Conservation (phyloP, 2,888 invertebrate genomes). For the Agriotes lineatus region DNA sequence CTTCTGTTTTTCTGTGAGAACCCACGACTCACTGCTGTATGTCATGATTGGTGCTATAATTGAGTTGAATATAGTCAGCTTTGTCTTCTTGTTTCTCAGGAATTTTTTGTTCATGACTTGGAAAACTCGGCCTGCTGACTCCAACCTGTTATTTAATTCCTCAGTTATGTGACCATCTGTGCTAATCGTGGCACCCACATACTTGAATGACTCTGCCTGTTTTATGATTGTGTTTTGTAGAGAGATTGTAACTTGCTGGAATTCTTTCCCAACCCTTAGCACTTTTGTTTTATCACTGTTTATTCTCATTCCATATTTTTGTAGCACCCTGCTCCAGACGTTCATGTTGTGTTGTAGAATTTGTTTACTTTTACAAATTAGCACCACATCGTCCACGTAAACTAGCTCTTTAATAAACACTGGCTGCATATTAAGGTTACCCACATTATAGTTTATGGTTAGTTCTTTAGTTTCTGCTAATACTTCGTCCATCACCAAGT, state of each 20-base stretch:
- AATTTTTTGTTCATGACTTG: background rate
- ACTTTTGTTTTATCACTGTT: no score
- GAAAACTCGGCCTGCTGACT: background rate
- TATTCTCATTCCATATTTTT: no score
- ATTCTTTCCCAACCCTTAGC: no score
- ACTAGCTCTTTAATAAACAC: background rate
- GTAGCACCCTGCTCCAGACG: no score
- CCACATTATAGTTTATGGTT: no score
- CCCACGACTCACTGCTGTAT: background rate
- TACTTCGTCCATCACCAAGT: background rate
- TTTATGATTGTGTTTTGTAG: background rate
- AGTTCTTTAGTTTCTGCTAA: no score
- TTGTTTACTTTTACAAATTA: background rate
- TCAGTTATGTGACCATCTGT: background rate
- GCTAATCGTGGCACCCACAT: background rate
- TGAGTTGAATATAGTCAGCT: background rate
- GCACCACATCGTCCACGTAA: background rate
- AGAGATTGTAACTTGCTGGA: background rate
- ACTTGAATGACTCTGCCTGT: background rate
- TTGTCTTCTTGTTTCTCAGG: background rate
- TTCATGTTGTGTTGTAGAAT: no score
- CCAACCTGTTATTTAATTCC: background rate
- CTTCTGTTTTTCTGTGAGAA: background rate
- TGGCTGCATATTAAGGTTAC: background rate
- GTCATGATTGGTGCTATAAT: background rate